Base-by-base conservation (phyloP, 64 coral and sea anemone species). In the Stichodactyla mertensii region DNA sequence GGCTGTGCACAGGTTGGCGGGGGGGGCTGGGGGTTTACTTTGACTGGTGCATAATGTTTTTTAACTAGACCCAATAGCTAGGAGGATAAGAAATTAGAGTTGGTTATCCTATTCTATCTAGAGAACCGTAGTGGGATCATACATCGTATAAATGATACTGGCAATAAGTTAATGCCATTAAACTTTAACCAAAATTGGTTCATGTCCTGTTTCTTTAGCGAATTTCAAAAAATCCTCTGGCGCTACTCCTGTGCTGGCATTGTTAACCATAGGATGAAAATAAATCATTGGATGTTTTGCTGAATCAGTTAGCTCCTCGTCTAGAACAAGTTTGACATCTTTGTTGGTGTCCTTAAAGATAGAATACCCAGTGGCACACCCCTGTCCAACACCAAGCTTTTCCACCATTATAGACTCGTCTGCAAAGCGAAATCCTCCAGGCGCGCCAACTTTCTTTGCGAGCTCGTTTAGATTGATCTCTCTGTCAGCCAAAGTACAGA, bases 221-320 rank as follows among this genome's bases (percentile, higher is more conserved):
- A 95, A 99, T 82, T 86, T 95, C 20, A 88, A 62, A 69, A 99
- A 95, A 88, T 99, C 97, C 53, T 95, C 97, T 20, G 93, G 86
- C 6, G 24, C 86, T 6, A 99, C 67, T 1, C 93, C 90, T 28
- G 90, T 99, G 9, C 92, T 95, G 11, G 97, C 97, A 8, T 86
- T 74, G 80, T 99, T 99, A 13, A 64, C 92, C 97, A 99, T 95
- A n/a, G 97, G 97, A 88, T 99, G 97, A 52, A 94, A 92, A 90
- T 95, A 86, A 15, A 94, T 81, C 69, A 79, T 89, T 20, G 88
- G 77, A 80, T 99, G 86, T n/a, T 83, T 92, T 9, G 67, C 82
- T 19, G 89, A 93, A 57, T 94, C 83, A 55, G 92, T 74, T 55
- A 99, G 91, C 62, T 64, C 79, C n/a, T 78, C 90, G 84, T 99